phyloP scores from a whole-genome alignment of 2,797 vertebrate species.

The Phoeniculus purpureus region DNA sequence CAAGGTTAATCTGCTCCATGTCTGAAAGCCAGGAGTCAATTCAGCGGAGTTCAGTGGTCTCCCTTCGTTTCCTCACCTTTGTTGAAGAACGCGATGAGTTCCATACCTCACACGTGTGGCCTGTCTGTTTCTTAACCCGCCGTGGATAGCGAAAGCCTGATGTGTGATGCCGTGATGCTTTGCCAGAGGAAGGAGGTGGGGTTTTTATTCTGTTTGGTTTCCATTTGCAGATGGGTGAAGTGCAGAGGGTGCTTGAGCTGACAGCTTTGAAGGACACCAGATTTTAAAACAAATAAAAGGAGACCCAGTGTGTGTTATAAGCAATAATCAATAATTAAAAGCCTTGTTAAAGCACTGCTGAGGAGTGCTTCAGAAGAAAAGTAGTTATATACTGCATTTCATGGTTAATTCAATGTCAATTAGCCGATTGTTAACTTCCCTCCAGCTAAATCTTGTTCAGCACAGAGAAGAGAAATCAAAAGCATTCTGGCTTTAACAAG shows the following conservation, averaged over 20 bases:
- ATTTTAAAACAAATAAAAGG: conserved; percentile 77
- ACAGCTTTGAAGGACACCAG: conserved; percentile 75
- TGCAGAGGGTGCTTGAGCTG: background rate
- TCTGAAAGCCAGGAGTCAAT: background rate
- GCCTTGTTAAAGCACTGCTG: conserved; percentile 80
- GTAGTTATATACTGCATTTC: conserved; percentile 91
- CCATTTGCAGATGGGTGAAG: background rate
- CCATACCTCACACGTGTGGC: background rate
- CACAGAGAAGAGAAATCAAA: conserved; percentile 90
- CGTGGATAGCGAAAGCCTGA: background rate
- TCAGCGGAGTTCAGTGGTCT: background rate
- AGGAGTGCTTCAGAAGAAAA: conserved; percentile 84
- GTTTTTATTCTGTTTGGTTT: background rate
- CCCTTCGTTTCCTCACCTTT: background rate
- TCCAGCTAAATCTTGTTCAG: conserved; percentile 90
- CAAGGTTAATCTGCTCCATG: background rate
- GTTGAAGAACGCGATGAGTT: background rate
- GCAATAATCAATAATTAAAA: conserved; percentile 86
- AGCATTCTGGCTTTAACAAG: conserved; percentile 94
- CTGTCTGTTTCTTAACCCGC: background rate
- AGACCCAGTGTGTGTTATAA: conserved; percentile 76
- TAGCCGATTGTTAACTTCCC: conserved; percentile 98
- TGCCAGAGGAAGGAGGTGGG: background rate
- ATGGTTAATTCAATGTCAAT: conserved; percentile 99
- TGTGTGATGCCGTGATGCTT: background rate